These are phyloP conservation scores for Hydroisotoma schaefferi DNA, from an alignment of 2,888 invertebrate genomes.

Conservation along the genomic window DNA sequence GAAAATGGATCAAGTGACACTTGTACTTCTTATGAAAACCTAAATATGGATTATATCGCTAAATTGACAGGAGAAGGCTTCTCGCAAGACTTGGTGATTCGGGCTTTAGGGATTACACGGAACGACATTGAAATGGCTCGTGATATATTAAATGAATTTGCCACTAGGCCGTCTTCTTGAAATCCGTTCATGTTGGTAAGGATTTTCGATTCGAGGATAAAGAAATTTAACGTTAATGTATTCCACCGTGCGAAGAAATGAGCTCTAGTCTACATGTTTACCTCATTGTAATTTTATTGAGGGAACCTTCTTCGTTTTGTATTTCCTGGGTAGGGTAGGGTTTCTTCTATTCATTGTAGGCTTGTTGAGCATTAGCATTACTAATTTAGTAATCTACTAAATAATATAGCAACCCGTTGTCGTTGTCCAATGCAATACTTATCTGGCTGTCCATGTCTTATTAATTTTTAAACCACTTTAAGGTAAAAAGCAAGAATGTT, in stretches of 20 bases:
- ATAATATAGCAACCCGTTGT: no score
- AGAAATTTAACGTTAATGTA: neutral
- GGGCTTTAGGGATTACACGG: conserved; percentile 85
- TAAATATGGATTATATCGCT: conserved; percentile 86
- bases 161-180: conserved; percentile 55
- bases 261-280: no score
- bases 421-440: no score
- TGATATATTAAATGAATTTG: conserved; percentile 88
- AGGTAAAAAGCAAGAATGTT: no score
- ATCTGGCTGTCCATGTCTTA: no score
- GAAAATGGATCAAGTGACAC: conserved; percentile 19
- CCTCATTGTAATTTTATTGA: no score
- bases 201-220: neutral
- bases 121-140: conserved; percentile 95
- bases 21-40: conserved; percentile 71
- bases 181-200: neutral
- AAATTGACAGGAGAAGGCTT: conserved; percentile 85
- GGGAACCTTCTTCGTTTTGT: no score
- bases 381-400: no score
- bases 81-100: conserved; percentile 82
- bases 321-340: no score
- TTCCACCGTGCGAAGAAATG: neutral
- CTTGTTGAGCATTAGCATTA: no score
- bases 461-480: no score
- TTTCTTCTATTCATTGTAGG: no score